Evolutionary conservation across 2,888 invertebrate species (phyloP).

Genomic region (Troides helena): DNA sequence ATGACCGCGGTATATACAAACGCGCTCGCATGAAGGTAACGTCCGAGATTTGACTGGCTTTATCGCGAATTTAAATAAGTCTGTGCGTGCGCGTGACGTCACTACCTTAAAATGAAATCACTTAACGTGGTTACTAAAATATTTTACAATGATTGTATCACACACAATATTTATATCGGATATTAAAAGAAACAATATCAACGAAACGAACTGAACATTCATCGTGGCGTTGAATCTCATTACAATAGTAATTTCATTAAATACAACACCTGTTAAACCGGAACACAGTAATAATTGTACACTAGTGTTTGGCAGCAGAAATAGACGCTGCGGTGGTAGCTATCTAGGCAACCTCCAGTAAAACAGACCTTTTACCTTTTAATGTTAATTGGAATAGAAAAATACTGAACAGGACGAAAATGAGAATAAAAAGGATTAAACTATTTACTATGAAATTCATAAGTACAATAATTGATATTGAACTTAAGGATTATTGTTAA

Average conservation of each 20-base stretch:
- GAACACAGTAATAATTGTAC: not conserved
- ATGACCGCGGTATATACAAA: constrained; percentile 27
- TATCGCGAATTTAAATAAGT: constrained; percentile 21
- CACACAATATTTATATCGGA: not conserved
- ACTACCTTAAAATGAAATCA: constrained; percentile 18
- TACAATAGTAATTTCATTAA: no score
- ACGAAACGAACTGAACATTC: no score
- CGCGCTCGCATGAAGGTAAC: constrained; percentile 26
- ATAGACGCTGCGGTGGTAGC: no score
- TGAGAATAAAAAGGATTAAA: no score
- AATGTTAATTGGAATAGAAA: no score
- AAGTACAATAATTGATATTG: not conserved
- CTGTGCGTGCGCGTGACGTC: constrained; percentile 20
- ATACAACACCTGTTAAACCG: not conserved
- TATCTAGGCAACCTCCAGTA: no score
- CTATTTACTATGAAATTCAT: not conserved
- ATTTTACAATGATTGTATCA: not conserved
- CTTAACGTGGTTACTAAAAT: constrained; percentile 15
- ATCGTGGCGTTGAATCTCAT: no score
- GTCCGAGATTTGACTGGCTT: constrained; percentile 28
- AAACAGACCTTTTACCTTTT: no score
- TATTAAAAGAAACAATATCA: not conserved
- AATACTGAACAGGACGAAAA: no score
- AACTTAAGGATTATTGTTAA: not conserved
- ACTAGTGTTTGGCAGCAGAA: not conserved